Evolutionary conservation across 2,888 invertebrate species (phyloP), one percentile per base, ranked within the genome.

Genomic region (Macrosoma leucophasiata): DNA sequence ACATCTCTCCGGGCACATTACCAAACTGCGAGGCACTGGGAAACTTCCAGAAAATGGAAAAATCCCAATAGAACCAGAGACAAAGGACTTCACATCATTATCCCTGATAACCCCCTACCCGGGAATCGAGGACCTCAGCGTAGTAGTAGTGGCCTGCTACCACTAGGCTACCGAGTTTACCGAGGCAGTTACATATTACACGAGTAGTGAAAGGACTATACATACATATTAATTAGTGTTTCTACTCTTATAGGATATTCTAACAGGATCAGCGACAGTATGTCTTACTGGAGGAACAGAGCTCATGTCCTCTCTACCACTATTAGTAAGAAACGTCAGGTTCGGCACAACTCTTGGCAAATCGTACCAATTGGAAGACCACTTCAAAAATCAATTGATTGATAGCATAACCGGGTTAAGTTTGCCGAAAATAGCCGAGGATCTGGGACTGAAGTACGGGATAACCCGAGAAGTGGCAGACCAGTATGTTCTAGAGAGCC

Each of bases 271-370:
- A 43, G 90, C 95, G 4, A 89, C 92, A 46, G 87, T 98, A 29
- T 91, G 92, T 3, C 74, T 98, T 21, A 90, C 96, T 10, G 98
- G 97, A 20, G 98, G 98, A 1, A 89, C 92, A 17, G 98, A 99
- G 56, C 93, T 92, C 59, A 98, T 98, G 98, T 95, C 95, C 3
- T 90, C 94, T 55, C 73, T 92, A 4, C 98, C 98, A 0, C 93
- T 91, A 63, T 85, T 91, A 12, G 91, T 93, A 0, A 86, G 97
- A 35, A 91, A 93, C 55, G 82, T 93, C n/a, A 88, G 98, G 19
- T 98, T 95, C 69, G 98, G 98, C 3, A 91, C 94, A 4, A 84
- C 88, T 1, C 81, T 98, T 1, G 97, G 97, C 1, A 73, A 79
- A 10, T 88, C 90, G 29, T 88, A 90, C 35, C 76, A 86, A 54